Conservation (phyloP, 2,113 vertebrate species). For the Xiphophorus maculatus region DNA sequence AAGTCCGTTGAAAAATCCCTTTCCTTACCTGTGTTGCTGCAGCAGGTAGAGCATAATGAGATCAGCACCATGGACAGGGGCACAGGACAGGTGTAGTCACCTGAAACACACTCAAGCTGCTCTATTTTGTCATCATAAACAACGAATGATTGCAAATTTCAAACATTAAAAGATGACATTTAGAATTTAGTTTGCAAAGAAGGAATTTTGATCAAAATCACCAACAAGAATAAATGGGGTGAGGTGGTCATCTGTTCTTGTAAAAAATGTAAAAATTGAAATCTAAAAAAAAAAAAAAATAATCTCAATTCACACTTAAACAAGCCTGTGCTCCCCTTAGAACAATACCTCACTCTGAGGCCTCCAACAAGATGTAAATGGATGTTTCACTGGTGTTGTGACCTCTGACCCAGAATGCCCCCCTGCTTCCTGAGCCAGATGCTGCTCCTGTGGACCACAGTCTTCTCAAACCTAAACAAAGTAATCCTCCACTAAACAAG, state of each 20-base stretch:
- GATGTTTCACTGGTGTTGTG: slow-evolving; percentile 72
- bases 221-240: background rate
- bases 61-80: slow-evolving; percentile 75
- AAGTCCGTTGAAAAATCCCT: background rate
- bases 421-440: slow-evolving; percentile 76
- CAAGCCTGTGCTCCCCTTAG: slow-evolving; percentile 45
- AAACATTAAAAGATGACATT: background rate
- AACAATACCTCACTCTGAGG: slow-evolving; percentile 69
- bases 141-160: too few species aligned
- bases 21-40: slow-evolving; percentile 18
- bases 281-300: background rate
- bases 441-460: slow-evolving; percentile 75
- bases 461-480: slow-evolving; percentile 75
- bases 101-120: slow-evolving; percentile 20
- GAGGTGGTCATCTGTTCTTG: background rate
- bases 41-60: slow-evolving; percentile 26
- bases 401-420: slow-evolving; percentile 69
- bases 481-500: slow-evolving; percentile 79
- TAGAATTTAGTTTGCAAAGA: background rate
- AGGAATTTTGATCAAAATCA: background rate
- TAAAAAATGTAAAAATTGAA: background rate
- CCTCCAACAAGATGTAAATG: slow-evolving; percentile 71
- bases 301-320: slow-evolving; percentile 37
- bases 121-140: background rate
- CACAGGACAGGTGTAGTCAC: slow-evolving; percentile 51